Conservation (phyloP, 2,888 invertebrate genomes). For the Aelia acuminata region DNA sequence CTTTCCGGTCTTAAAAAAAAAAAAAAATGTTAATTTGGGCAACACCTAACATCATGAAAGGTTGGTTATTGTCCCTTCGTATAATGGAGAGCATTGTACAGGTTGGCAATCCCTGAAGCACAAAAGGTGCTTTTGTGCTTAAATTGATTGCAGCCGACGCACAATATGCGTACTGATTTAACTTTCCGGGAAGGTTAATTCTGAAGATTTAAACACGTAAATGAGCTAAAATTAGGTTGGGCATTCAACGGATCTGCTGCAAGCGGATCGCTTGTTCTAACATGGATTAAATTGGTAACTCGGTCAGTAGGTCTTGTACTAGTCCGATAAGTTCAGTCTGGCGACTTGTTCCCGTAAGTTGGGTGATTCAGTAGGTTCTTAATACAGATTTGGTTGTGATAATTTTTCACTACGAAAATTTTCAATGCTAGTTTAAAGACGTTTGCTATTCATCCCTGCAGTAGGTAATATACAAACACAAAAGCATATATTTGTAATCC, state of each 20-base stretch:
- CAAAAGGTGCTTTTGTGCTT: not conserved
- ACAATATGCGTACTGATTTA: slow-evolving; percentile 15
- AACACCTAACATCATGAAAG: not conserved
- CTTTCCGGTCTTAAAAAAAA: not conserved
- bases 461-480: no score
- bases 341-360: not conserved
- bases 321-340: not conserved
- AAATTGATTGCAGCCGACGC: not conserved
- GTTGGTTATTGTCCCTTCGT: not conserved
- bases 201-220: slow-evolving; percentile 8
- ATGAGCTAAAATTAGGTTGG: slow-evolving; percentile 1
- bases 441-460: no score
- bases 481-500: no score
- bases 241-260: not conserved
- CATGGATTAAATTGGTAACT: not conserved
- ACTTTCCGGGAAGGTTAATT: slow-evolving; percentile 1
- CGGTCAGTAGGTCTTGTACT: not conserved
- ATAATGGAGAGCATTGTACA: not conserved
- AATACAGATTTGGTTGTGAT: no score
- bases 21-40: not conserved
- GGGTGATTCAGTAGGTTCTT: no score
- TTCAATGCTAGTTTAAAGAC: no score
- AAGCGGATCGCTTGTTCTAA: not conserved
- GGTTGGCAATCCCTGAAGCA: not conserved
- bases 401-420: no score